phyloP scores from a whole-genome alignment of 1,140 invertebrate species.

The Drosophila rufa region DNA sequence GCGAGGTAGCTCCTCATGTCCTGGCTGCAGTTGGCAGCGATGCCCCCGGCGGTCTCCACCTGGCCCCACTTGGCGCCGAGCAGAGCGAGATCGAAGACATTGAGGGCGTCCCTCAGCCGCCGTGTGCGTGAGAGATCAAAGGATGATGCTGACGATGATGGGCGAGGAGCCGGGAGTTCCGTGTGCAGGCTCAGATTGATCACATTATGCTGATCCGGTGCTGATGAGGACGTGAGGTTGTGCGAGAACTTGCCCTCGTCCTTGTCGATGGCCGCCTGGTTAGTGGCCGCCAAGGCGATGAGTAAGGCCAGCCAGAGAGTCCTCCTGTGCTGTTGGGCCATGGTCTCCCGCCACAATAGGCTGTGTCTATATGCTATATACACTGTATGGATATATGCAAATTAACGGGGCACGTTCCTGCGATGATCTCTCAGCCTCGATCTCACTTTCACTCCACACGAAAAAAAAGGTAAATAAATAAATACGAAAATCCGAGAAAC shows the following conservation, averaged over 20 bases:
- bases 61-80: conserved; percentile 85
- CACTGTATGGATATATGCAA: conserved; percentile 39
- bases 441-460: conserved; percentile 73
- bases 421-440: conserved; percentile 39
- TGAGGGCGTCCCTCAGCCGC: conserved; percentile 86
- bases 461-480: conserved; percentile 47
- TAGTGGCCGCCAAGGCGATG: conserved; percentile 31
- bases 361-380: conserved; percentile 26
- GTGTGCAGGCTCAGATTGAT: conserved; percentile 66
- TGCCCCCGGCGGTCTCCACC: conserved; percentile 69
- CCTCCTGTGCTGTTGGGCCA: conserved; percentile 28
- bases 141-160: conserved; percentile 1
- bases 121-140: conserved; percentile 64
- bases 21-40: conserved; percentile 86
- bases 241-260: conserved; percentile 57
- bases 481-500: conserved; percentile 14
- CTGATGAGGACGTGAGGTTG: conserved; percentile 8
- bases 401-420: conserved; percentile 66
- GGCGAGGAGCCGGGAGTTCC: conserved; percentile 10
- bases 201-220: conserved; percentile 62
- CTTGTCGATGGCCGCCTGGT: conserved; percentile 65
- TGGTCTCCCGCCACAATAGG: conserved; percentile 7
- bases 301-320: conserved; percentile 36
- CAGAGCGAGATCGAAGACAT: conserved; percentile 86
- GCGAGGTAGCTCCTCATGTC: conserved; percentile 88